Evolutionary conservation across 2,888 invertebrate species (phyloP).

Genomic region (Epirrita christyi): DNA sequence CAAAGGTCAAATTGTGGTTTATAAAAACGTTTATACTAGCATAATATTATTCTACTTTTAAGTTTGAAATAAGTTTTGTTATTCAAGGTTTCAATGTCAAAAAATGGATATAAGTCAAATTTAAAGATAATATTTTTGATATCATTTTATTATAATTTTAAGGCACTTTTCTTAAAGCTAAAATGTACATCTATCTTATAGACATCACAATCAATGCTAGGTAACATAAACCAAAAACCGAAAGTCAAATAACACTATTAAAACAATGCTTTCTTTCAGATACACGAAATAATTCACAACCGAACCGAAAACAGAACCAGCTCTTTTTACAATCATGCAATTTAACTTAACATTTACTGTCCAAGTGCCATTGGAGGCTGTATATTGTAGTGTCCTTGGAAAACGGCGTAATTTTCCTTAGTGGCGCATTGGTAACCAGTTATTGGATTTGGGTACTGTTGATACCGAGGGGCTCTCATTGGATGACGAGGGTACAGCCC

Average conservation of each 20-base stretch:
- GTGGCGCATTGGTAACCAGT: constrained; percentile 75
- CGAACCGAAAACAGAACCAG: neutral
- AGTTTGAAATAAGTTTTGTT: too few relatives aligned
- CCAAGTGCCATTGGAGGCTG: constrained; percentile 78
- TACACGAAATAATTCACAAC: constrained; percentile 12
- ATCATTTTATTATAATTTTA: constrained; percentile 28
- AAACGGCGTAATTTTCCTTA: constrained; percentile 77
- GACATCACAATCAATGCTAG: constrained; percentile 58
- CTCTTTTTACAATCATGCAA: constrained; percentile 15
- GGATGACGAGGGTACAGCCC: constrained; percentile 61
- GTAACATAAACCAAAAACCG: constrained; percentile 57
- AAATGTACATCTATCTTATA: constrained; percentile 42
- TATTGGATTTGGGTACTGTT: constrained; percentile 69
- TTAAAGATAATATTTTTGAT: constrained; percentile 1
- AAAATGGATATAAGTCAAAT: neutral
- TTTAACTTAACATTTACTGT: constrained; percentile 54
- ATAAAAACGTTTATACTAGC: constrained; percentile 15
- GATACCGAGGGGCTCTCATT: constrained; percentile 69
- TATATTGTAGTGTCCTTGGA: constrained; percentile 80
- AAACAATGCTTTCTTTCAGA: constrained; percentile 8
- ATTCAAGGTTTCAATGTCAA: too few relatives aligned
- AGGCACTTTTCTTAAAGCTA: constrained; percentile 35
- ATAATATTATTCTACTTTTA: constrained; percentile 1
- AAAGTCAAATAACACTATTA: constrained; percentile 14
- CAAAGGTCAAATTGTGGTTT: constrained; percentile 29